Percentiles rank a stretch among this genome's conserved stretches.
phyloP scores from a whole-genome alignment of 2,797 vertebrate species.

The Typhlichthys eigenmanni region DNA sequence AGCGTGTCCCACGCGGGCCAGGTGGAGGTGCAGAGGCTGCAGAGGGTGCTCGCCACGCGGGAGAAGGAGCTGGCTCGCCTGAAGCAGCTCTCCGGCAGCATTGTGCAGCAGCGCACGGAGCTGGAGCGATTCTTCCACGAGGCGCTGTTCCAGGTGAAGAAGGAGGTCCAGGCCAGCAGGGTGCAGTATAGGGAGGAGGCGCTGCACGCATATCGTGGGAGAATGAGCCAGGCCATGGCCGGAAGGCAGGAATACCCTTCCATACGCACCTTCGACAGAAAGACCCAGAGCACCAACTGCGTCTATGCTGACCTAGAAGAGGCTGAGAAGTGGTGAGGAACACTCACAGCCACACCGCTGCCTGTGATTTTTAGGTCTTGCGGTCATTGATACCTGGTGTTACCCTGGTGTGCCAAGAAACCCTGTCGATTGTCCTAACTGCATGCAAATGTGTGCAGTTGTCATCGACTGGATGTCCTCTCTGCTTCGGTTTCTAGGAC shows the following conservation, averaged over 20 bases:
- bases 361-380: constrained; percentile 2
- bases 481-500: constrained; percentile 67
- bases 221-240: constrained; percentile 75
- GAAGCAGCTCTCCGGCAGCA: constrained; percentile 77
- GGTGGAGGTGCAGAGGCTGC: constrained; percentile 78
- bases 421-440: constrained; percentile 3
- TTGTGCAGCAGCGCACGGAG: constrained; percentile 82
- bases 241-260: constrained; percentile 79
- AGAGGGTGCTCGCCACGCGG: constrained; percentile 78
- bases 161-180: constrained; percentile 78
- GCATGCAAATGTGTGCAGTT: not conserved
- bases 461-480: constrained; percentile 7
- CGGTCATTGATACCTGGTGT: constrained; percentile 28
- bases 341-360: constrained; percentile 17
- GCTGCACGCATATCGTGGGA: constrained; percentile 73
- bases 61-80: constrained; percentile 80
- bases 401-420: not conserved
- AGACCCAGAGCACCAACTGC: constrained; percentile 82
- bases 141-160: constrained; percentile 81
- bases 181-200: constrained; percentile 78
- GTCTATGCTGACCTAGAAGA: constrained; percentile 79
- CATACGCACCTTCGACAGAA: constrained; percentile 83
- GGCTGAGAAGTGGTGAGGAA: constrained; percentile 79
- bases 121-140: constrained; percentile 86
- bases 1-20: constrained; percentile 63